Evolutionary conservation across 1,140 invertebrate species (phyloP), one percentile per base, ranked within the genome.

Genomic region (Diabrotica undecimpunctata): DNA sequence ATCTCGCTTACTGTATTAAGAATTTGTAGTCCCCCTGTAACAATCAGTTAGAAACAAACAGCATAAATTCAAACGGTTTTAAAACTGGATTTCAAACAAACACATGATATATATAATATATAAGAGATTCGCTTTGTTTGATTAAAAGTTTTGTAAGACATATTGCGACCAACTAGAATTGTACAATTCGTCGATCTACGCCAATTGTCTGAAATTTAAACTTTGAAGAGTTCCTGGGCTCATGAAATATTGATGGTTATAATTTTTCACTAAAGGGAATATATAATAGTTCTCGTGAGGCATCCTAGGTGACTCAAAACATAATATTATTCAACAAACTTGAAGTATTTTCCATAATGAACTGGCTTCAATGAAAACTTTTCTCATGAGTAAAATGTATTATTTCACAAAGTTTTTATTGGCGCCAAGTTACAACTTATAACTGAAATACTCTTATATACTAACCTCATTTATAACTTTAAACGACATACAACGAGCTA

Each of bases 281-380:
- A 25, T 35, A 35, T 36, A 56, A 56, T 56, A 56, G 54, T 56
- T 56, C 54, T 35, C 54, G 11, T 11, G 54, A 11, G 54, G 35
- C 35, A 14, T 56, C 35, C 54, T 56, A 56, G 54, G 54, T 56
- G 54, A 56, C 54, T 56, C 12, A 12, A 56, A 56, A 14, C 54
- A 56, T 56, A 56, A 56, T 56, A 56, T 56, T 56, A 56, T 56
- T 56, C 54, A 56, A 56, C 54, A 56, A 56, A 56, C 12, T 56
- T 56, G 54, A 56, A 56, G 54, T 56, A 35, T 56, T 56, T 35
- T 56, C 11, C 54, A 56, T 56, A 56, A 56, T 56, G 54, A 56
- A 56, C 54, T 56, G 10, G 54, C 54, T 56, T 56, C 54, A 56
- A 56, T 56, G 54, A 56, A 56, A 56, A 56, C 54, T 56, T 56